phyloP scores from a whole-genome alignment of 2,113 vertebrate species.

The Oryzias melastigma region DNA sequence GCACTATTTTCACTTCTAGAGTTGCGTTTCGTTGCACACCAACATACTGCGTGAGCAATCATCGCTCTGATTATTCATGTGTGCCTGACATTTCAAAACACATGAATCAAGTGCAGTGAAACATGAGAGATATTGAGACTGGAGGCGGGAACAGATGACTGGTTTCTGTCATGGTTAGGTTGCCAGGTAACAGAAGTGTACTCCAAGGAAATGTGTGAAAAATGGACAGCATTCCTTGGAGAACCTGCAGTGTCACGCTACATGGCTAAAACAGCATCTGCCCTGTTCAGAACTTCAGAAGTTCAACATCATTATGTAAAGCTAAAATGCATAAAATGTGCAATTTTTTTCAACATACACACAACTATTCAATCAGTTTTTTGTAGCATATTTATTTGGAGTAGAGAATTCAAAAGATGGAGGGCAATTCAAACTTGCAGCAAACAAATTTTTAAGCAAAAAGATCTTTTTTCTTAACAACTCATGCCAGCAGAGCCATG shows the following conservation, averaged over 20 bases:
- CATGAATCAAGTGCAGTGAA: constrained; percentile 42
- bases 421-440: not conserved
- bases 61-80: constrained; percentile 41
- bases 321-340: not conserved
- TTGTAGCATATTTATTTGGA: too few relatives aligned
- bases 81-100: constrained; percentile 60
- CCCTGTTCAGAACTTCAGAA: constrained; percentile 2
- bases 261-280: constrained; percentile 24
- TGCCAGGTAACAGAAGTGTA: constrained; percentile 69
- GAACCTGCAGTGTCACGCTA: constrained; percentile 36
- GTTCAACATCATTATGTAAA: not conserved
- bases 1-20: constrained; percentile 7
- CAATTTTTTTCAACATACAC: too few relatives aligned
- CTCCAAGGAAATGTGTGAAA: constrained; percentile 41
- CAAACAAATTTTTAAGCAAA: constrained; percentile 18
- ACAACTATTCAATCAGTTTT: too few relatives aligned
- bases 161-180: constrained; percentile 63
- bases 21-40: not conserved
- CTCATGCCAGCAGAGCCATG: constrained; percentile 41
- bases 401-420: not conserved
- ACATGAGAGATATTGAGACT: constrained; percentile 53
- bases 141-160: constrained; percentile 68
- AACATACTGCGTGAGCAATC: constrained; percentile 18
- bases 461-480: constrained; percentile 29
- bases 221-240: constrained; percentile 57